Percentiles rank a stretch among this genome's conserved stretches.
Evolutionary conservation across 2,888 invertebrate genomes (phyloP).

Genomic region (Sphaeridia pumilis): DNA sequence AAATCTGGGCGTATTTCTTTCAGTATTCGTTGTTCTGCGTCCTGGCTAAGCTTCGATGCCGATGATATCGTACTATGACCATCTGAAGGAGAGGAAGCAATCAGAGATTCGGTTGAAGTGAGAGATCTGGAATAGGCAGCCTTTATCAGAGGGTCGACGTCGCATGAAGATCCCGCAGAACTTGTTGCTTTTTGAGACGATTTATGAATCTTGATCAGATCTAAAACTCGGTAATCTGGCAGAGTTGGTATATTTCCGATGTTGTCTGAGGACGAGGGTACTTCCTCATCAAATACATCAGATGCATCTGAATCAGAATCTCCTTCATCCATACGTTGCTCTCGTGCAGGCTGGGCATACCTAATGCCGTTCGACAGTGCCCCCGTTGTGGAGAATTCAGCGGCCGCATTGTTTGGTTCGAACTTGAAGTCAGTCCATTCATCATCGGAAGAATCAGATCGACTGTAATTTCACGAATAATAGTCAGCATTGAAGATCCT

Average conservation of each 20-base stretch:
- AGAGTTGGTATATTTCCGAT: slow-evolving; percentile 7
- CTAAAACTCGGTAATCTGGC: slow-evolving; percentile 16
- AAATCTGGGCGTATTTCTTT: no score
- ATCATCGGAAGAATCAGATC: slow-evolving; percentile 20
- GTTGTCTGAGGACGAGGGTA: neutral
- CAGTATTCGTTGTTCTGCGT: no score
- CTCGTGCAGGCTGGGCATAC: no score
- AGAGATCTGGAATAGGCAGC: neutral
- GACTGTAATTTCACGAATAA: slow-evolving; percentile 18
- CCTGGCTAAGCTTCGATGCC: no score
- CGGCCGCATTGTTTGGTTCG: no score
- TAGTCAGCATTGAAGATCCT: neutral
- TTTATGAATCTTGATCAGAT: slow-evolving; percentile 19
- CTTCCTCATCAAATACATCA: slow-evolving; percentile 3
- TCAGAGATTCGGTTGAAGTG: no score
- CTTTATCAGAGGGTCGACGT: slow-evolving; percentile 11
- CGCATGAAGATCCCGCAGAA: slow-evolving; percentile 8
- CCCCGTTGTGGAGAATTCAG: no score
- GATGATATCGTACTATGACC: no score
- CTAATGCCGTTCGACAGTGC: no score
- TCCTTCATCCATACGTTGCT: no score
- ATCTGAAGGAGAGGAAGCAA: no score
- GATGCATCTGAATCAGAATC: neutral
- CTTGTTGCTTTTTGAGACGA: slow-evolving; percentile 17
- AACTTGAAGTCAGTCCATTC: slow-evolving; percentile 14